Base-by-base conservation (phyloP, 2,113 vertebrate genomes). In the Perognathus longimembris region DNA sequence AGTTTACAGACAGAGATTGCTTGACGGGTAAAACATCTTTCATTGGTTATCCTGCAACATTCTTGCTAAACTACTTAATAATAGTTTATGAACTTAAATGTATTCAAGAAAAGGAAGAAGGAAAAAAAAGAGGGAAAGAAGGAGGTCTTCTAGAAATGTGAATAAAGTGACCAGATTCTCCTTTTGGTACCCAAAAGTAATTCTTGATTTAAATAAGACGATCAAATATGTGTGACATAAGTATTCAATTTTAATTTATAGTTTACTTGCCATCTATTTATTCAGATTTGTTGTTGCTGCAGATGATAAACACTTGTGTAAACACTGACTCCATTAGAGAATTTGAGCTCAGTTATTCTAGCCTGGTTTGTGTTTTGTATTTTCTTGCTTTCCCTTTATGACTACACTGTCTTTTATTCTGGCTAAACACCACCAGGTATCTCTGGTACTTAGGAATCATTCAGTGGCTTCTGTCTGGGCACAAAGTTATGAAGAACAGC, bases 21-120 rank as follows among this genome's bases (percentile, higher is more conserved):
- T 77, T 77, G 22, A 83, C 20, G 63, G 67, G 18, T 26, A 71
- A 57, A 88, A 21, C 26, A 92, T 7, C 0, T 18, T 82, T 82
- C 21, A 9, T 42, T 61, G n/a, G 20, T 42, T 88, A 38, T 21
- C 32, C 78, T 61, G 67, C 1, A 24, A 7, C 4, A 15, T 50
- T 86, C 59, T 36, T 90, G 85, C 34, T 38, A 76, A 92, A 88
- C 40, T 63, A 73, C 11, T 76, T 84, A 17, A 34, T 80, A 42
- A 75, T 2, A 28, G 7, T 90, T 88, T 71, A 88, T 83, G 91
- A 54, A 79, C 36, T 17, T 83, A 26, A 54, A 88, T 61, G 22
- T 75, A 63, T 20, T 50, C 15, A 77, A 32, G 36, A 30, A 77
- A 26, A 7, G 32, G 69, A 12, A 34, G 30, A 45, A 70, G 11